Evolutionary conservation across 2,113 vertebrate genomes (phyloP).

Genomic region (Corythaixoides concolor): DNA sequence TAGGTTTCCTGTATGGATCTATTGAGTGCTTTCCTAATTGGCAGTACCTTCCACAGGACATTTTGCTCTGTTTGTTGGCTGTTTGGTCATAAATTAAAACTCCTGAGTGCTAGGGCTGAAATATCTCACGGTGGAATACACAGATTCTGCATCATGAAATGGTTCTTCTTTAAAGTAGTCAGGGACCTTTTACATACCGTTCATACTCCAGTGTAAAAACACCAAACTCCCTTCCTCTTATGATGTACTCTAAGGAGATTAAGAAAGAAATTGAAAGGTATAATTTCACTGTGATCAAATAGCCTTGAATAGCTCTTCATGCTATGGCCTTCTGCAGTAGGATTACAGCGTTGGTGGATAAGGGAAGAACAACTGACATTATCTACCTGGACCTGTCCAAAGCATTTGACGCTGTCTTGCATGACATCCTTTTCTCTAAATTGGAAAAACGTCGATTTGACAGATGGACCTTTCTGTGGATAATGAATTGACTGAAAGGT

Average conservation of each 20-base stretch:
- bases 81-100: not conserved
- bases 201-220: not conserved
- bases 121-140: not conserved
- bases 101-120: not conserved
- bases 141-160: not conserved
- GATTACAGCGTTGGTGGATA: no score
- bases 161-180: not conserved
- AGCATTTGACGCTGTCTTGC: no score
- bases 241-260: not conserved
- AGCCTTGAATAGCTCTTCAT: no score
- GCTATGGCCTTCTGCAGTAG: no score
- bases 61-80: not conserved
- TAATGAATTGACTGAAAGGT: no score
- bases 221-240: not conserved
- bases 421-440: no score
- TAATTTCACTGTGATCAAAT: not conserved
- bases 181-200: fast-evolving
- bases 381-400: no score
- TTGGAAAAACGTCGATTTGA: no score
- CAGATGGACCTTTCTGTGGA: no score
- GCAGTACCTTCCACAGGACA: not conserved
- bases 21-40: not conserved
- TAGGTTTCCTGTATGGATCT: not conserved
- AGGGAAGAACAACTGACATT: no score
- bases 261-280: not conserved